Evolutionary conservation across 2,113 vertebrate genomes (phyloP), one percentile per base, ranked within the genome.

Genomic region (Benitochromis conjunctus): DNA sequence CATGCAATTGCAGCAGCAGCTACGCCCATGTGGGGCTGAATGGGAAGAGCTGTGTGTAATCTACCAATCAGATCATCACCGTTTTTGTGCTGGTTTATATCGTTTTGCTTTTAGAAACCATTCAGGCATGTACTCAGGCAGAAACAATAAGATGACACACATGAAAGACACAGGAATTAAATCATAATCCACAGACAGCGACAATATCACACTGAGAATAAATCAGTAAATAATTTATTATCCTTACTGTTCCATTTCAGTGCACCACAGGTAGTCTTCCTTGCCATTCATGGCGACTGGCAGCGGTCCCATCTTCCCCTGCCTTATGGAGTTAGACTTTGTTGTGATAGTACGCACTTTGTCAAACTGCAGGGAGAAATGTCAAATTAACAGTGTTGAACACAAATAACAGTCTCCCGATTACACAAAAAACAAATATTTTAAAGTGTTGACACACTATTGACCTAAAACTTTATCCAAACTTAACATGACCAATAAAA

Each of bases 291-390:
- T 97, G 91, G 84, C 84, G 85, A 98, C 98, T 1, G 97, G 97
- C 5, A 97, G 95, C n/a, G 95, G 94, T 10, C 97, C 96, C 56
- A 86, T 93, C 94, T 97, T 98, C 69, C 97, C 97, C 89, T 98
- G 97, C 83, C 93, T 92, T 81, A 97, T 96, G 21, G 97, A 98
- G 95, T 97, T 97, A 7, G 96, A 96, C 90, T 97, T 97, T 34
- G 98, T 97, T 12, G 97, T 98, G 91, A 98, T 98, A 81, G 97
- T 98, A 84, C 97, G 97, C 71, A 98, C 96, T 94, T 98, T 98
- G 56, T 96, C 97, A 91, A 97, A 97, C 98, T 98, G 92, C 80
- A 93, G 85, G 90, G 92, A 80, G 85, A 89, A 29, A 86, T 1
- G 6, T 46, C n/a, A n/a, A 9, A n/a, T 62, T 77, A 74, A 51